These are phyloP conservation scores for Blastobasis lacticolella DNA, from an alignment of 2,888 invertebrate genomes.

Conservation along the genomic window DNA sequence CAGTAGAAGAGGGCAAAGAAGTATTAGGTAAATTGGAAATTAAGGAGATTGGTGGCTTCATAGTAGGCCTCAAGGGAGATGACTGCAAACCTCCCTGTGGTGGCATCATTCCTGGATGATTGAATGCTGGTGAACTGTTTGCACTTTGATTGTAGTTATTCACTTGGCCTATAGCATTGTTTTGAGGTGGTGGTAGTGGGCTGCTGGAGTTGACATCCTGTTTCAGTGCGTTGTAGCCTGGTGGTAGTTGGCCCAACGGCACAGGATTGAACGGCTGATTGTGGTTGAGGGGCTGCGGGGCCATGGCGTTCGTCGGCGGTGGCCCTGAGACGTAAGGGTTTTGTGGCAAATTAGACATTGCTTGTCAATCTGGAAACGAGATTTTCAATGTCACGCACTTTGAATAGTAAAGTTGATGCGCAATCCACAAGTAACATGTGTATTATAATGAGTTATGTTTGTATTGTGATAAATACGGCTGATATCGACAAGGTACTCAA, in stretches of 20 bases:
- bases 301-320: conserved; percentile 39
- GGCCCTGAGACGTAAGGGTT: conserved; percentile 49
- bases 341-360: conserved; percentile 65
- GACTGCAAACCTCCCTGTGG: conserved; percentile 36
- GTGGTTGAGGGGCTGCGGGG: conserved; percentile 34
- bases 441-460: conserved; percentile 27
- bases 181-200: conserved; percentile 35
- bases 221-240: conserved; percentile 41
- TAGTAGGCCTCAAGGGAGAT: conserved; percentile 36
- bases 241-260: conserved; percentile 46
- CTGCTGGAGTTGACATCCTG: conserved; percentile 60
- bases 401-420: neutral
- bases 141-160: conserved; percentile 55
- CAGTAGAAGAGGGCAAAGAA: conserved; percentile 23
- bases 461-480: conserved; percentile 37
- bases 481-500: conserved; percentile 42
- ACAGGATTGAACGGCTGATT: conserved; percentile 42
- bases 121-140: conserved; percentile 61
- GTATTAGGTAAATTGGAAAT: conserved; percentile 28
- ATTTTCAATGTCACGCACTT: conserved; percentile 6
- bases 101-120: conserved; percentile 46
- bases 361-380: conserved; percentile 56
- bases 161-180: conserved; percentile 34
- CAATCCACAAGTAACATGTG: conserved; percentile 7
- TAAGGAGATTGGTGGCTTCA: conserved; percentile 17